Evolutionary conservation across 2,888 invertebrate species (phyloP), one percentile per base, ranked within the genome.

Genomic region (Ptilodon capucinus): DNA sequence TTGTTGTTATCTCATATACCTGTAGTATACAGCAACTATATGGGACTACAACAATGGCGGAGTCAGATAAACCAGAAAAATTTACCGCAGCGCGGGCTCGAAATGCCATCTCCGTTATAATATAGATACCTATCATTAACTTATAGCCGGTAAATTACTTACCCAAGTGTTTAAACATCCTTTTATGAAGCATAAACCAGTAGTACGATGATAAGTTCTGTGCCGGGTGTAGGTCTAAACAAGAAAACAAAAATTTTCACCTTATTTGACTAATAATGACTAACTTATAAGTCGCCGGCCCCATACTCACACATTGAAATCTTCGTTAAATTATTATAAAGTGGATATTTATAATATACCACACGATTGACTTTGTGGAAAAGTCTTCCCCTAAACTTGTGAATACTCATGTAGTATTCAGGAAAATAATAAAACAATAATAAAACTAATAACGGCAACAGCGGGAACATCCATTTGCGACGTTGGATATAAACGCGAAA

Each of bases 171-270:
- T 46, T 43, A 14, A 57, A 55, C 2, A 19, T 9, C n/a, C n/a
- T 7, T 21, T 50, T 55, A 35, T 25, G 50, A 2, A 8, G 18
- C 35, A 51, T 46, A 28, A 48, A 58, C 61, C 51, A 58, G 32
- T 35, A 1, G 40, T 46, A 60, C 7, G 57, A 60, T 25, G 56
- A 14, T 4, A n/a, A 11, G 4, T 36, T 36, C 8, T 2, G 2
- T 36, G 36, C 18, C 14, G 7, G 2, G 39, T 23, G 21, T 6
- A 14, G 6, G 14, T n/a, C 39, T 23, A 8, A 21, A 19, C 14
- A 18, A 19, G 17, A 36, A 36, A 18, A 19, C 7, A 36, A 36
- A 36, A 16, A n/a, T n/a, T n/a, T n/a, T n/a, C n/a, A n/a, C n/a
- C n/a, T n/a, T n/a, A n/a, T n/a, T n/a, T n/a, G n/a, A n/a, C n/a